Percentiles rank a stretch among this genome's conserved stretches.
Evolutionary conservation across 37 sponge, comb jelly and placozoan genomes (phyloP).

Genomic region (Petrosia ficiformis): DNA sequence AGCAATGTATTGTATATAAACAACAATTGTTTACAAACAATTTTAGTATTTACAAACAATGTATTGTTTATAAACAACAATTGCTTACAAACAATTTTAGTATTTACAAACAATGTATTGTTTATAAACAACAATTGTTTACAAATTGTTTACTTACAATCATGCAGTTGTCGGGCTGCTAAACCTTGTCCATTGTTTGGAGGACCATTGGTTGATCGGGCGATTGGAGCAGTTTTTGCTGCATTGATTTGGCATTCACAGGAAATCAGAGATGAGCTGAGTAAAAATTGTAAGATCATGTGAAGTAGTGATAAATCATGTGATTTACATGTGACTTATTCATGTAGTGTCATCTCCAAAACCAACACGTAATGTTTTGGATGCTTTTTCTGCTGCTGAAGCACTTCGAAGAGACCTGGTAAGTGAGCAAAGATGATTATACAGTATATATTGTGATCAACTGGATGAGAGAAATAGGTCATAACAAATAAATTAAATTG

Average conservation of each 20-base stretch:
- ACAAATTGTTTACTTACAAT: neutral
- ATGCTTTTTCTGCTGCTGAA: slow-evolving; percentile 64
- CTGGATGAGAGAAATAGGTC: too few species aligned
- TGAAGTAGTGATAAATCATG: neutral
- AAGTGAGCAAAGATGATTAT: too few species aligned
- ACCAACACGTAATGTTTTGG: slow-evolving; percentile 33
- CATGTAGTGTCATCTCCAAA: slow-evolving; percentile 5
- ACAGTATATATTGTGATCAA: too few species aligned
- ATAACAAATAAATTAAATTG: too few species aligned
- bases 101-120: too few species aligned
- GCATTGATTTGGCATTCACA: slow-evolving; percentile 93
- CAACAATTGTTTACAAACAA: too few species aligned
- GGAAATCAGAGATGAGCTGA: slow-evolving; percentile 76
- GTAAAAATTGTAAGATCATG: slow-evolving; percentile 1
- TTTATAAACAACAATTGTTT: neutral
- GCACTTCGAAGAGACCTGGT: slow-evolving; percentile 73
- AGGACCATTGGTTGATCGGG: slow-evolving; percentile 71
- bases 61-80: too few species aligned
- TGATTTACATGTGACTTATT: neutral
- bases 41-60: too few species aligned
- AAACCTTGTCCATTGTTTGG: slow-evolving; percentile 66
- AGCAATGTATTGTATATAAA: too few species aligned
- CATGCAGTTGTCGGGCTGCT: slow-evolving; percentile 36
- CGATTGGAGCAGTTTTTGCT: slow-evolving; percentile 87
- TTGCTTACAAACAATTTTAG: too few species aligned